Evolutionary conservation across 2,113 vertebrate genomes (phyloP).

Genomic region (Platichthys stellatus): DNA sequence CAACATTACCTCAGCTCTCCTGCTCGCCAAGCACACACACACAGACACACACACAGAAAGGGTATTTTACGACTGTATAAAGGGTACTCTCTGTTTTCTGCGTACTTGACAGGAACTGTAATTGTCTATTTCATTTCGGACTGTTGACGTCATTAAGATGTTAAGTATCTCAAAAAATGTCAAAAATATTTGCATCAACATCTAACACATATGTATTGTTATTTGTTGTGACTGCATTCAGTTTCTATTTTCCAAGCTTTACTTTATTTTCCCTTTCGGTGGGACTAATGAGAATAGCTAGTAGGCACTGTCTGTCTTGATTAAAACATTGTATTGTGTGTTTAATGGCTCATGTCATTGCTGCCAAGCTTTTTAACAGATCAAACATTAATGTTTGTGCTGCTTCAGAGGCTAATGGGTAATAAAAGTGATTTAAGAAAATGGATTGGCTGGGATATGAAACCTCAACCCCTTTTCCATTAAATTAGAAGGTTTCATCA

Average conservation of each 20-base stretch:
- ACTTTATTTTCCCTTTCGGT: not conserved
- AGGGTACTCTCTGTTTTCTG: slow-evolving; percentile 14
- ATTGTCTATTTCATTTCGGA: slow-evolving; percentile 15
- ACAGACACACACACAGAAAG: slow-evolving; percentile 26
- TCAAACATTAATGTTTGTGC: not conserved
- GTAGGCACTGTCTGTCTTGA: not conserved
- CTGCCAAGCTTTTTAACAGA: not conserved
- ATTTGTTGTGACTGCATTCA: slow-evolving; percentile 6
- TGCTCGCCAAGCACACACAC: slow-evolving; percentile 47
- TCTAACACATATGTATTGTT: not conserved
- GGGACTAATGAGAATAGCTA: not conserved
- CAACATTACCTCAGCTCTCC: slow-evolving; percentile 73
- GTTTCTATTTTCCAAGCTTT: slow-evolving; percentile 24
- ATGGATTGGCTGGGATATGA: not conserved
- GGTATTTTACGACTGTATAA: slow-evolving; percentile 50
- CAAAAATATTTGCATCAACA: slow-evolving; percentile 22
- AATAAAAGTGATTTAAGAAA: not conserved
- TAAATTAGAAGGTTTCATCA: not conserved
- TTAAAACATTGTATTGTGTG: not conserved
- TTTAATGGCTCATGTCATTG: not conserved
- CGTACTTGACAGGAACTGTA: slow-evolving; percentile 28
- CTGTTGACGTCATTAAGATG: slow-evolving; percentile 40
- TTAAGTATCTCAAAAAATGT: slow-evolving; percentile 39
- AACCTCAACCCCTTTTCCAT: not conserved
- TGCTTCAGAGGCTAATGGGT: not conserved